Percentiles rank a stretch among this genome's conserved stretches.
Evolutionary conservation across 2,113 vertebrate genomes (phyloP).

Genomic region (Clarias gariepinus): DNA sequence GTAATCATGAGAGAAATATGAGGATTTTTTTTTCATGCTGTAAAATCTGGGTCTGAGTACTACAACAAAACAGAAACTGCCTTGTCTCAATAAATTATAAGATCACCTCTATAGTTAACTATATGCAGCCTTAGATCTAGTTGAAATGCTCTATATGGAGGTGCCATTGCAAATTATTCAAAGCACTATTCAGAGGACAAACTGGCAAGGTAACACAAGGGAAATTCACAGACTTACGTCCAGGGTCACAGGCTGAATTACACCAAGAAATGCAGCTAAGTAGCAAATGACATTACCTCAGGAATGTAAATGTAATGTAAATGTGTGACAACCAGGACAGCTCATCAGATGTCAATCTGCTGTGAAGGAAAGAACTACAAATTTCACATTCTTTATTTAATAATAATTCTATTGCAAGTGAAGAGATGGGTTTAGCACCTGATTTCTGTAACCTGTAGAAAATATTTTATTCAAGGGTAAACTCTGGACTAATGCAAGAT

Average conservation of each 20-base stretch:
- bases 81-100: background rate
- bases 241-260: too few species aligned
- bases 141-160: background rate
- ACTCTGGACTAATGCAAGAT: too few species aligned
- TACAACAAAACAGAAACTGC: background rate
- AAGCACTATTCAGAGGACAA: background rate
- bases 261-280: too few species aligned
- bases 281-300: too few species aligned
- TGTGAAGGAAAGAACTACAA: background rate
- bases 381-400: background rate
- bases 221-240: background rate
- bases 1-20: background rate
- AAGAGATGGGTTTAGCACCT: background rate
- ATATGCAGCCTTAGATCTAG: background rate
- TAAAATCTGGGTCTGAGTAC: background rate
- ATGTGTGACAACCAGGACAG: background rate
- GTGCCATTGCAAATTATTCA: background rate
- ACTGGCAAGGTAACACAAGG: background rate
- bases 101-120: background rate
- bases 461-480: too few species aligned
- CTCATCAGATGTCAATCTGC: background rate
- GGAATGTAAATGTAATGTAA: too few species aligned
- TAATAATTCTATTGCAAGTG: background rate
- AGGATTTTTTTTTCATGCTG: background rate
- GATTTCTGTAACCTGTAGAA: background rate